Conservation (phyloP, 2,797 vertebrate species). For the Amphiprion clarkii region DNA sequence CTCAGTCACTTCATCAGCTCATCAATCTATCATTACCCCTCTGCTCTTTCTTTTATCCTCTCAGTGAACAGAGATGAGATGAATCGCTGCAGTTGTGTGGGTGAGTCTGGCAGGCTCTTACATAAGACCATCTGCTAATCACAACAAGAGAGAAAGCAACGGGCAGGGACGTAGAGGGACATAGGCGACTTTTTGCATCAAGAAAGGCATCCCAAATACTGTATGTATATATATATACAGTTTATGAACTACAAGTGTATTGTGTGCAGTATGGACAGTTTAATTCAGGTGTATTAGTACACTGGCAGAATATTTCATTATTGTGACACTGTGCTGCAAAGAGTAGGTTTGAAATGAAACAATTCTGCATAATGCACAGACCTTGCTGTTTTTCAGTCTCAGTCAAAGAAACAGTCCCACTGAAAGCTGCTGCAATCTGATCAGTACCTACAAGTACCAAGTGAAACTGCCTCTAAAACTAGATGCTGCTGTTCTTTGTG, state of each 20-base stretch:
- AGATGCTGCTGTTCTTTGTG: slow-evolving; percentile 1
- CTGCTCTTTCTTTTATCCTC: slow-evolving; percentile 27
- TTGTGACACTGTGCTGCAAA: background rate
- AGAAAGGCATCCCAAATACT: slow-evolving; percentile 1
- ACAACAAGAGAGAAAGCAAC: slow-evolving; percentile 44
- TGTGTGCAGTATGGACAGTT: background rate
- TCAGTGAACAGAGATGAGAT: slow-evolving; percentile 55
- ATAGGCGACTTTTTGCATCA: background rate
- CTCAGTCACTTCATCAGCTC: slow-evolving; percentile 45
- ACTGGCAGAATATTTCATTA: background rate
- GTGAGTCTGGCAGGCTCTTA: slow-evolving; percentile 68
- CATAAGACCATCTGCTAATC: slow-evolving; percentile 69
- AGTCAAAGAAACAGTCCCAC: background rate
- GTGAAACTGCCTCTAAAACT: background rate
- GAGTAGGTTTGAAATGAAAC: background rate
- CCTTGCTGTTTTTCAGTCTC: background rate
- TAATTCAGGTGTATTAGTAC: background rate
- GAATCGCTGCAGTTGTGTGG: slow-evolving; percentile 69
- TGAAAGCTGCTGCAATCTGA: background rate
- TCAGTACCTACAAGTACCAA: background rate
- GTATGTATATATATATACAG: background rate
- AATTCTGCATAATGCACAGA: background rate
- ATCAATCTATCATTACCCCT: slow-evolving; percentile 47
- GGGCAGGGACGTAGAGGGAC: slow-evolving; percentile 2
- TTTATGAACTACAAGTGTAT: background rate